Evolutionary conservation across 2,797 vertebrate species (phyloP), one percentile per base, ranked within the genome.

Genomic region (Triplophysa bombifrons): DNA sequence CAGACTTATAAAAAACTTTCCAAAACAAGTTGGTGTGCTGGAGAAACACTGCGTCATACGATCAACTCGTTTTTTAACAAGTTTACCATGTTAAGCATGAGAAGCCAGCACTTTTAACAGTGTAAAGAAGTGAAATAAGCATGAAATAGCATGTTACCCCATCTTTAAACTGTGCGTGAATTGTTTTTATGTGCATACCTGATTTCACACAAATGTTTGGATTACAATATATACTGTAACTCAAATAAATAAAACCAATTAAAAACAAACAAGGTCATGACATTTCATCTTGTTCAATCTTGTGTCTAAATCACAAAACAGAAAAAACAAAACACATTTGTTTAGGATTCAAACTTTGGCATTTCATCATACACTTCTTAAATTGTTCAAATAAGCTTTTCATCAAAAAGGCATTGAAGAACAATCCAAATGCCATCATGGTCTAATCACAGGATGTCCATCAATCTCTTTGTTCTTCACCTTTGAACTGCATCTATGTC

Each of bases 181-280:
- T 2, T 25, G 48, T 48, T 13, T 51, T 30, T 7, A 44, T 67
- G 2, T 4, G 8, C 53, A 14, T 4, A 46, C 8, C 46, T 30
- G n/a, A 7, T 30, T 17, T 61, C 30, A 63, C 6, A 27, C 0
- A 16, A 30, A 25, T 16, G 12, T 56, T 22, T 22, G 55, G n/a
- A 51, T 14, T 14, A 48, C n/a, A 55, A n/a, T 55, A 20, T 11
- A 55, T 25, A 22, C 22, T 22, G 22, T 22, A 20, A 68, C 58
- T 65, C 46, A 56, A 76, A 41, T 25, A 34, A 68, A 68, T 65
- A 67, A 67, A 76, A 41, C 8, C 16, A 30, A 19, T 27, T 46
- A 27, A 16, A 76, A 76, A 12, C 16, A 27, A 68, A 67, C 3
- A 3, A 16, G 1, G 30, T 30, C 53, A 19, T 55, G 20, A 3